Conservation (phyloP, 2,113 vertebrate species). For the Chlamydotis undulata region DNA sequence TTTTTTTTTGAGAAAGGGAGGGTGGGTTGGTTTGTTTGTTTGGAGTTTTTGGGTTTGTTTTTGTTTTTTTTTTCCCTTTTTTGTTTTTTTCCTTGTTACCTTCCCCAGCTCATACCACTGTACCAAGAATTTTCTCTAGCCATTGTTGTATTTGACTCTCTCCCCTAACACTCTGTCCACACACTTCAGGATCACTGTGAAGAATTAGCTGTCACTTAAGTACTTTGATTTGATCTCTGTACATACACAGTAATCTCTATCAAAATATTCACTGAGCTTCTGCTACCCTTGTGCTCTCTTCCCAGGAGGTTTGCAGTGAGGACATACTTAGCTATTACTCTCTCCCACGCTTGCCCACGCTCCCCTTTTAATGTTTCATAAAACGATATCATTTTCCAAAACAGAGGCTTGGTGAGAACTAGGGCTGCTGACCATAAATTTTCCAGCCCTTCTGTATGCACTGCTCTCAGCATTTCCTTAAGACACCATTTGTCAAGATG, state of each 20-base stretch:
- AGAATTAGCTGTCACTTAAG: neutral
- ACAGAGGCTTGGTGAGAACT: neutral
- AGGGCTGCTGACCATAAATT: neutral
- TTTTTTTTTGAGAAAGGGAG: too few species aligned
- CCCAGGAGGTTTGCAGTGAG: conserved; percentile 1
- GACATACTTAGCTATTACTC: neutral
- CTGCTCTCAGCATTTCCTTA: neutral
- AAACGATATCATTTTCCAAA: neutral
- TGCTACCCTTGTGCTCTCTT: neutral
- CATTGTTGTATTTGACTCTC: neutral
- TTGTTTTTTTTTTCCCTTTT: neutral
- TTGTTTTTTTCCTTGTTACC: too few species aligned
- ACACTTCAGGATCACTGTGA: neutral
- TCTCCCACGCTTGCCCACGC: neutral
- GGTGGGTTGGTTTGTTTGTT: neutral
- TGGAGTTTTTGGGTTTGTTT: neutral
- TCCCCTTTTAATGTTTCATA: neutral
- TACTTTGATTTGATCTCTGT: neutral
- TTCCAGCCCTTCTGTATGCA: neutral
- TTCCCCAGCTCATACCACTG: neutral
- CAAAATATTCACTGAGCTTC: conserved; percentile 21
- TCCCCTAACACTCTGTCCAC: neutral
- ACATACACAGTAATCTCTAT: neutral
- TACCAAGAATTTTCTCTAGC: neutral
- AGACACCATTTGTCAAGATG: neutral